Conservation (phyloP, 2,888 invertebrate genomes). For the Andrena trimmerana region DNA sequence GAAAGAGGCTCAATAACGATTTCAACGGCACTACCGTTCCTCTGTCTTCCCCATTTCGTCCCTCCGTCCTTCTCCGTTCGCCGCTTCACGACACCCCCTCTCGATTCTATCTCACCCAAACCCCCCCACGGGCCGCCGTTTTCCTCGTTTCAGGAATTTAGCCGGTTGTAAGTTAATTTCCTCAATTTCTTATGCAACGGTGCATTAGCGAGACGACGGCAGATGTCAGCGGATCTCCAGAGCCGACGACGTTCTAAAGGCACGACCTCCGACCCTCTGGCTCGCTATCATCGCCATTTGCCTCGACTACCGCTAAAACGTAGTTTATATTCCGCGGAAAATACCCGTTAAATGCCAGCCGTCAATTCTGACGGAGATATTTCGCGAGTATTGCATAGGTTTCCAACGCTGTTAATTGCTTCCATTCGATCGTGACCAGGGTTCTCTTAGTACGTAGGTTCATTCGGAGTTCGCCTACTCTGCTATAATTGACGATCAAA, state of each 20-base stretch:
- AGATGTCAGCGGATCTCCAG: conserved; percentile 62
- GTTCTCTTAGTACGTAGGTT: neutral
- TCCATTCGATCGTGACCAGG: neutral
- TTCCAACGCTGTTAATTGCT: neutral
- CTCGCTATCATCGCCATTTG: conserved; percentile 42
- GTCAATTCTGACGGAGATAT: conserved; percentile 36
- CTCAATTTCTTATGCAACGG: conserved; percentile 72
- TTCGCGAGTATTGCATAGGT: neutral
- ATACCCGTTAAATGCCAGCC: conserved; percentile 45
- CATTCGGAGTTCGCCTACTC: neutral
- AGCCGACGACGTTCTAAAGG: conserved; percentile 37
- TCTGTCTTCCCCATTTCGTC: conserved; percentile 41
- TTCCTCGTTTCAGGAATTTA: conserved; percentile 65
- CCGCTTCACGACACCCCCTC: conserved; percentile 13
- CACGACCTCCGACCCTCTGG: conserved; percentile 23
- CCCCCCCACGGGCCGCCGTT: conserved; percentile 32
- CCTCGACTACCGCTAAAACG: conserved; percentile 34
- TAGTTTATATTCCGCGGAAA: conserved; percentile 52
- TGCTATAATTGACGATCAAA: neutral
- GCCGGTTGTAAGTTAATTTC: conserved; percentile 74
- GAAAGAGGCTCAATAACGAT: conserved; percentile 74
- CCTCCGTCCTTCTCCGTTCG: conserved; percentile 23
- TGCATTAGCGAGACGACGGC: conserved; percentile 67
- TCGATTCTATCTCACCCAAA: conserved; percentile 34
- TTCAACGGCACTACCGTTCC: conserved; percentile 54